Conservation (phyloP, 2,113 vertebrate species). For the Pagrus major region DNA sequence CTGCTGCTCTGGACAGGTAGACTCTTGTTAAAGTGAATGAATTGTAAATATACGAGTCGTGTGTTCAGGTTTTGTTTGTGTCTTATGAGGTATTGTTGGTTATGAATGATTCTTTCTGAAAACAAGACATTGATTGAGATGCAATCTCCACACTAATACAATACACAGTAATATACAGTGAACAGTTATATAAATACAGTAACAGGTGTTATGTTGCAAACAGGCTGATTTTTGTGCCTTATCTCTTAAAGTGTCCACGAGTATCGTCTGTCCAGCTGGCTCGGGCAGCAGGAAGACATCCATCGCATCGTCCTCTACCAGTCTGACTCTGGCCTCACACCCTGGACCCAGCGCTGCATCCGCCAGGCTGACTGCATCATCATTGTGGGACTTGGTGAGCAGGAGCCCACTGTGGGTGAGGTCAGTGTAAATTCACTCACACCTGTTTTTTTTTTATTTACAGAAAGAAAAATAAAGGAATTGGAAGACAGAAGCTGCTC, state of each 20-base stretch:
- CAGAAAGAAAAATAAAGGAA: no score
- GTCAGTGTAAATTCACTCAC: constrained; percentile 72
- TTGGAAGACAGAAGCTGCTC: no score
- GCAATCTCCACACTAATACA: not conserved
- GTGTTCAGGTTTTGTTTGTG: no score
- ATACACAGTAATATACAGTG: not conserved
- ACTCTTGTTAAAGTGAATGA: not conserved
- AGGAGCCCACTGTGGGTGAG: constrained; percentile 94
- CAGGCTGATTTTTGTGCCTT: not conserved
- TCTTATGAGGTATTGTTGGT: not conserved
- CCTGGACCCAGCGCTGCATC: constrained; percentile 96
- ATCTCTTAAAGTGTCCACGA: constrained; percentile 87
- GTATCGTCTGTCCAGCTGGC: constrained; percentile 95
- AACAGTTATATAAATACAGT: not conserved
- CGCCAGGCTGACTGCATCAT: constrained; percentile 95
- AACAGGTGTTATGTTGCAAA: not conserved
- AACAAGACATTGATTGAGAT: not conserved
- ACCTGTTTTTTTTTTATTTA: no score
- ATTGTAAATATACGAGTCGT: not conserved
- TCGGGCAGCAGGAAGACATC: constrained; percentile 96
- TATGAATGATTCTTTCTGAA: not conserved
- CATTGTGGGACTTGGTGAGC: constrained; percentile 94
- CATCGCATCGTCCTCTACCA: constrained; percentile 97
- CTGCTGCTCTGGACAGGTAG: constrained; percentile 94
- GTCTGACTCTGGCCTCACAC: constrained; percentile 90